phyloP scores from a whole-genome alignment of 2,797 vertebrate species.

The Sebastes matsubarae region DNA sequence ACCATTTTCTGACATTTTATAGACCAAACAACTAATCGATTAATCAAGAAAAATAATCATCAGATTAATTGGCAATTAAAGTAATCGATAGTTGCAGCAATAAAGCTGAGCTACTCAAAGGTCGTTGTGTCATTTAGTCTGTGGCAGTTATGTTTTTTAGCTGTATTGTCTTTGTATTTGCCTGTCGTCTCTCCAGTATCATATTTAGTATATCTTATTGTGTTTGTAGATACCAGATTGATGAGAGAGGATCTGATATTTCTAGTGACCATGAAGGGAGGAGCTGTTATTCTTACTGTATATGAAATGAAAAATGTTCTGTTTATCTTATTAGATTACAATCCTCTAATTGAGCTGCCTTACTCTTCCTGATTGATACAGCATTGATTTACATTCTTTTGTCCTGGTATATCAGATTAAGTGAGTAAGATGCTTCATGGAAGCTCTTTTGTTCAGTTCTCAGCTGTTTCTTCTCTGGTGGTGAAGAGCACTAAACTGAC shows the following conservation, averaged over 20 bases:
- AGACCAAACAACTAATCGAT: not conserved
- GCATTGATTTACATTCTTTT: not conserved
- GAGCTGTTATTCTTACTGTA: not conserved
- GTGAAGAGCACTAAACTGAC: conserved; percentile 20
- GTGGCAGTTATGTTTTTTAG: not conserved
- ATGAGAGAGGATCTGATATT: not conserved
- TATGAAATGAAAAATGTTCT: not conserved
- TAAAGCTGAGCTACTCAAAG: not conserved
- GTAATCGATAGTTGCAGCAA: too few species aligned
- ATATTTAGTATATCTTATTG: not conserved
- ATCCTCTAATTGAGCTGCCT: not conserved
- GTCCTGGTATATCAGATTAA: not conserved
- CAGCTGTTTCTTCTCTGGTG: not conserved
- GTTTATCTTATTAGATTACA: not conserved
- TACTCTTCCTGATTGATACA: not conserved
- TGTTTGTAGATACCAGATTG: not conserved
- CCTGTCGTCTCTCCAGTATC: not conserved
- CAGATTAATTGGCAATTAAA: too few species aligned
- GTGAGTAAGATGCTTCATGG: not conserved
- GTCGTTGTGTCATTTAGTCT: not conserved
- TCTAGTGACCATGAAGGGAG: not conserved
- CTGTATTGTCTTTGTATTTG: not conserved
- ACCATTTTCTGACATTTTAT: too few species aligned
- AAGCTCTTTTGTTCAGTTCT: not conserved
- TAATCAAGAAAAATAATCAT: not conserved